Conservation (phyloP, 1,140 invertebrate species). For the Mycetomoellerius zeteki region DNA sequence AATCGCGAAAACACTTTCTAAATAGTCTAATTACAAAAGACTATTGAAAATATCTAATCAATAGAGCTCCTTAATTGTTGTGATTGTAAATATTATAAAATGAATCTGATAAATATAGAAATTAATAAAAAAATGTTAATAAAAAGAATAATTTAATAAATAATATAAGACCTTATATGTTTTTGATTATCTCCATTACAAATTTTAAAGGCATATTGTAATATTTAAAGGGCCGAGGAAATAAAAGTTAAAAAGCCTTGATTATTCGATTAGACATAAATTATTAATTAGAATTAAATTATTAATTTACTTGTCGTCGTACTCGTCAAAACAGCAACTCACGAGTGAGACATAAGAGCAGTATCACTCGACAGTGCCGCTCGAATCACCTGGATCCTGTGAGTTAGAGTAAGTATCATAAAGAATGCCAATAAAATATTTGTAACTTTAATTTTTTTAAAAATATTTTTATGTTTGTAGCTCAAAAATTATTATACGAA, state of each 20-base stretch:
- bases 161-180: not conserved
- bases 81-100: not conserved
- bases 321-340: conserved; percentile 10
- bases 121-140: not conserved
- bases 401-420: conserved; percentile 67
- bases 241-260: not conserved
- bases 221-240: conserved; percentile 24
- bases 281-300: conserved; percentile 23
- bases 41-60: not conserved
- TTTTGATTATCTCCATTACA: not conserved
- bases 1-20: not conserved
- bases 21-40: not conserved
- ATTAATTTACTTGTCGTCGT: not conserved
- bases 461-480: not conserved
- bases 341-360: conserved; percentile 17
- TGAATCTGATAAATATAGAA: too few species aligned
- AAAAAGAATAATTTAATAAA: not conserved
- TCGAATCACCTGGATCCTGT: conserved; percentile 40
- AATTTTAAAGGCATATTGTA: not conserved
- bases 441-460: not conserved
- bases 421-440: conserved; percentile 14
- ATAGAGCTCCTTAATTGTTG: not conserved
- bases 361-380: conserved; percentile 13
- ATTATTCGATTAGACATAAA: conserved; percentile 11
- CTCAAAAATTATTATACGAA: conserved; percentile 9